Base-by-base conservation (phyloP, 2,888 invertebrate genomes). In the Autographa pulchrina region DNA sequence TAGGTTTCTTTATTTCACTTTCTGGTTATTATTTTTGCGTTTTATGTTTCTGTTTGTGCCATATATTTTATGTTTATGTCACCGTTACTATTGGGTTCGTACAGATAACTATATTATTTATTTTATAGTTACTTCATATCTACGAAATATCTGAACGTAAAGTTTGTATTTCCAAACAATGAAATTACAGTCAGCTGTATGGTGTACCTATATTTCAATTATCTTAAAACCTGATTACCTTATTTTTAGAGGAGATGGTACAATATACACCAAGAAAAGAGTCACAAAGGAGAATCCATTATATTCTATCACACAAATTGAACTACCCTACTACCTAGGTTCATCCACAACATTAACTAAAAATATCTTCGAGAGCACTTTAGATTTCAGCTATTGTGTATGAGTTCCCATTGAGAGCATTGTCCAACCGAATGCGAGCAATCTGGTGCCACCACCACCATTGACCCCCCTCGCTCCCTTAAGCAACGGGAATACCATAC, bases 361-460 rank as follows among this genome's bases (percentile, higher is more conserved):
- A 84, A 78, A 79, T 72, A 81, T 77, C 77, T 78, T 80, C 71
- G 67, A 81, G 80, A 81, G 82, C 83, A 78, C 82, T 86, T 85
- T 85, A 80, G 78, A 86, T 86, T 88, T 85, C 84, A 81, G 78
- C 85, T 81, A 86, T 89, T 90, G 87, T 88, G 83, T 81, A 66
- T 74, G 70, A 67, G 74, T 65, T 82, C 70, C 87, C 77, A 88
- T 88, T 86, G 84, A 87, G 70, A 77, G 84, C 80, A 88, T 89
- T 90, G 89, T 89, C 87, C 85, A 75, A 68, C 68, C 54, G 87
- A 88, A 88, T 86, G 85, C 77, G 81, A 80, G 80, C 85, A 87
- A 88, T 88, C 78, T 78, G 72, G 74, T 68, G 74, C 77, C 73
- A 80, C 89, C 86, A 85, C 6, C 68, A 18, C 59, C 58, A 70